Evolutionary conservation across 2,888 invertebrate genomes (phyloP), one percentile per base, ranked within the genome.

Genomic region (Isoperla grammatica): DNA sequence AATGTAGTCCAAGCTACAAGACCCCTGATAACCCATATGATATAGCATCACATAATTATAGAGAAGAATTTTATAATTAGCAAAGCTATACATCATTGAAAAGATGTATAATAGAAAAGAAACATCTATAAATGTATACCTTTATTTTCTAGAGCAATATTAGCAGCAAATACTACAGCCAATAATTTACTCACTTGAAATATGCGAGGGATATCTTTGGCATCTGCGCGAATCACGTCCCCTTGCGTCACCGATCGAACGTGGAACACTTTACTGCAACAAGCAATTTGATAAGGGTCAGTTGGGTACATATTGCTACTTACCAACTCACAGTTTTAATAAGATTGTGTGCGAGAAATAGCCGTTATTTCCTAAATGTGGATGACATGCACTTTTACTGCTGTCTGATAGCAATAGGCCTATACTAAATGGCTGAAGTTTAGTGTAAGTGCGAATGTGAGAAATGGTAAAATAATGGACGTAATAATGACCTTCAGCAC

Each of bases 201-300:
- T 78, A 99, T 99, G 76, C 95, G 88, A 70, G 98, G 98, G 78
- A 99, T 95, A 82, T 98, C 96, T 85, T 94, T 95, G 76, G 95
- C 93, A 82, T 97, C 96, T 59, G 96, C 98, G 74, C 97, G 87
- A 75, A 98, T 96, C 70, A 98, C 97, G 82, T 99, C 99, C 70
- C 97, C 97, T 77, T 97, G 97, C 64, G 98, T 97, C 67, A 99
- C 98, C 63, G 95, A 91, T 66, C 98, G 87, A 68, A 98, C 98
- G 79, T 98, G 97, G 81, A 96, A 98, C 73, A 99, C 90, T 84
- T 98, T 97, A 79, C 97, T 95, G 80, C 12, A 74, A 73, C 63
- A 63, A 56, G 64, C 61, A 67, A 63, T 50, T 20, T 39, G 48
- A 57, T 59, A 45, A 45, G 13, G n/a, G n/a, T 22, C 40, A 40